phyloP scores from a whole-genome alignment of 2,113 vertebrate species.

The Pedionomus torquatus region DNA sequence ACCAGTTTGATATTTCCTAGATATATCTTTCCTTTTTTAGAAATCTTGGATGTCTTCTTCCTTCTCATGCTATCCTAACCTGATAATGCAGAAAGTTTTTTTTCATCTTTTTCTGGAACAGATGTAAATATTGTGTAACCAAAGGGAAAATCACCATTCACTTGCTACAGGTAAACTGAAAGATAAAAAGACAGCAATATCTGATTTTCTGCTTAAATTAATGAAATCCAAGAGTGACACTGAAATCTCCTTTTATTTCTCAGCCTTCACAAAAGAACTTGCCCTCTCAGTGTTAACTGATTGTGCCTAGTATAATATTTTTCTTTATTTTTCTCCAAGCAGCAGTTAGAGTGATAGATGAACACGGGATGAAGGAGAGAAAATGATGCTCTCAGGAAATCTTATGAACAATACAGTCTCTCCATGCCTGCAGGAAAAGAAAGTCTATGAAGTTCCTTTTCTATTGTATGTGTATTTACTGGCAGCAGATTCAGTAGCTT shows the following conservation, averaged over 20 bases:
- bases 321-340: constrained; percentile 42
- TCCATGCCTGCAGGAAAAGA: background rate
- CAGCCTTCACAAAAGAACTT: background rate
- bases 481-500: background rate
- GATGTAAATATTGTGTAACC: background rate
- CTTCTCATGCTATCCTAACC: background rate
- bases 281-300: background rate
- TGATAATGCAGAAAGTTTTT: background rate
- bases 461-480: background rate
- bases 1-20: background rate
- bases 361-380: background rate
- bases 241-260: background rate
- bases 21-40: background rate
- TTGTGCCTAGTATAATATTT: background rate
- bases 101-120: background rate
- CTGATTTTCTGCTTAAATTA: background rate
- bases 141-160: background rate
- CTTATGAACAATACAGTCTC: background rate
- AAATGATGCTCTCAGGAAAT: constrained; percentile 11
- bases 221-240: background rate
- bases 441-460: background rate
- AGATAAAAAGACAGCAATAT: background rate
- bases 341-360: background rate
- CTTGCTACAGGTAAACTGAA: background rate
- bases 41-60: background rate